Evolutionary conservation across 2,797 vertebrate genomes (phyloP), one percentile per base, ranked within the genome.

Genomic region (Bufotes viridis): DNA sequence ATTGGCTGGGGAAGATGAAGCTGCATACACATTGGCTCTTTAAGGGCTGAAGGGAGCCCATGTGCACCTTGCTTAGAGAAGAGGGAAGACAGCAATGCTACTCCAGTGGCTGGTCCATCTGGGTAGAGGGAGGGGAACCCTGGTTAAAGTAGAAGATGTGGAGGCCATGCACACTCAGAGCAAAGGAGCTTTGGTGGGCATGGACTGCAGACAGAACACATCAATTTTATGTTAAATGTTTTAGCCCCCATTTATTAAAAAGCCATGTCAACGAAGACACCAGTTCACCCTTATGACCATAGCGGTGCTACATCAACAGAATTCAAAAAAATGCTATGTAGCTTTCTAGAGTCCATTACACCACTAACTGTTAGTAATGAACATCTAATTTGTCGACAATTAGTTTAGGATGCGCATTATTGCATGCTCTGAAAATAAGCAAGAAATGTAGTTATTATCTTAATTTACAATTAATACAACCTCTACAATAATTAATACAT

Each of bases 371-470:
- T 67, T 42, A 65, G 61, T 81, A 60, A 81, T 81, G 58, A 65
- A 42, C 26, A 81, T 65, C 60, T 65, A 81, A 81, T 81, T 81
- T 81, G 58, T 8, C 65, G 29, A 24, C 29, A 81, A 81, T 81
- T 81, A 63, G 79, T 63, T 63, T 63, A 81, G 79, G 51, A 57
- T 63, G 58, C 58, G n/a, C 75, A 55, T 78, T 78, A 78, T 78
- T 78, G 49, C 42, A 78, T 55, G 75, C 51, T 76, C 20, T 76
- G 51, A 24, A 76, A 55, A 34, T 76, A 78, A 51, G 49, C 75
- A 78, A 78, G 49, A n/a, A 6, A 24, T 42, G 42, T 24, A 78
- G 49, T 78, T 78, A 78, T 78, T 53, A 78, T 78, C 75, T 24
- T 51, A 17, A 78, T 78, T 78, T 78, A 78, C 51, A 49, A 63